phyloP scores from a whole-genome alignment of 2,113 vertebrate species.

The Gambusia holbrooki region DNA sequence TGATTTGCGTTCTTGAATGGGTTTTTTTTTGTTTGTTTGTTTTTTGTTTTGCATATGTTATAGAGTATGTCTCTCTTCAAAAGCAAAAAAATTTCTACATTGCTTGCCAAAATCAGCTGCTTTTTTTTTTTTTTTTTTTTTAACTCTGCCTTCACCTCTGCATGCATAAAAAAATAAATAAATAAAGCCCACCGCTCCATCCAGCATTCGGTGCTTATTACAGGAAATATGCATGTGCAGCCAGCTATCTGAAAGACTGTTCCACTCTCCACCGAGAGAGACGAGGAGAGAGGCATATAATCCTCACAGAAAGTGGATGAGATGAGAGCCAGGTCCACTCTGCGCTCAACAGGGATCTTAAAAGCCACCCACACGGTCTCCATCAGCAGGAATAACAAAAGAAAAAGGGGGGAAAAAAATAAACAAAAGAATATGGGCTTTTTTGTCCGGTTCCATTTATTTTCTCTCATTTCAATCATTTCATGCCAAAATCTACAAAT shows the following conservation, averaged over 20 bases:
- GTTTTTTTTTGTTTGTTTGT: no score
- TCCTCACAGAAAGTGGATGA: slow-evolving; percentile 62
- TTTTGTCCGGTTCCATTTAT: slow-evolving; percentile 23
- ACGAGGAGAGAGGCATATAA: slow-evolving; percentile 49
- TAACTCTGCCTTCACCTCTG: slow-evolving; percentile 28
- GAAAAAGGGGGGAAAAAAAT: slow-evolving; percentile 1
- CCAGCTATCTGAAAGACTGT: slow-evolving; percentile 31
- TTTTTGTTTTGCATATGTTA: slow-evolving; percentile 11
- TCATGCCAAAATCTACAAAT: slow-evolving; percentile 6
- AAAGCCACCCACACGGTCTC: slow-evolving; percentile 53
- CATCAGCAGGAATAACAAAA: slow-evolving; percentile 36
- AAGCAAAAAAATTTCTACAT: slow-evolving; percentile 5
- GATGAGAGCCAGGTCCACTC: slow-evolving; percentile 67
- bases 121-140: slow-evolving; percentile 16
- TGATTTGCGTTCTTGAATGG: slow-evolving; percentile 10
- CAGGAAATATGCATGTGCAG: slow-evolving; percentile 24
- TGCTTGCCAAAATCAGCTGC: slow-evolving; percentile 15
- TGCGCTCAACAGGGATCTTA: slow-evolving; percentile 51
- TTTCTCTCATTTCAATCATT: slow-evolving; percentile 9
- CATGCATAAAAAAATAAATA: slow-evolving; percentile 23
- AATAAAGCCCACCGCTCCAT: not conserved
- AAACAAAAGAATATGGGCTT: slow-evolving; percentile 16
- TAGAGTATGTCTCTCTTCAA: slow-evolving; percentile 18
- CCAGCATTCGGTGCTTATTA: slow-evolving; percentile 29
- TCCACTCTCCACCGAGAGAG: slow-evolving; percentile 41